Conservation (phyloP, 2,797 vertebrate species). For the Simalia tracyae region DNA sequence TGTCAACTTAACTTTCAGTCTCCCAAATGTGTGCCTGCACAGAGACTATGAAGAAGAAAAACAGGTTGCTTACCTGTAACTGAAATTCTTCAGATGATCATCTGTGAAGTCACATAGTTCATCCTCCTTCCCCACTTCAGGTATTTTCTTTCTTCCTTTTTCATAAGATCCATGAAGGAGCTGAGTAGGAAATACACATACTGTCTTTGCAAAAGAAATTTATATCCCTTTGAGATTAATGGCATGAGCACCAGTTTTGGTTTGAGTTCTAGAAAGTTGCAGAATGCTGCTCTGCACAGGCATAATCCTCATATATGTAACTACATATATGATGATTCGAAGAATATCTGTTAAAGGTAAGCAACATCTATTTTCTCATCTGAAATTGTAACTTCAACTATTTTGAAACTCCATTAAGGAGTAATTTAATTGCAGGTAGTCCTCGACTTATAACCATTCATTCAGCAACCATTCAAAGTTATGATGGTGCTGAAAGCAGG, state of each 20-base stretch:
- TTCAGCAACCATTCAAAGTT: no score
- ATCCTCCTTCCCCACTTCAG: conserved; percentile 5
- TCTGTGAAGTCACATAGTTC: conserved; percentile 9
- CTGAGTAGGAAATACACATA: conserved; percentile 6
- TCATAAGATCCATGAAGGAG: conserved; percentile 5
- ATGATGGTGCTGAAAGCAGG: no score
- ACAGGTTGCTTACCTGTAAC: conserved; percentile 1
- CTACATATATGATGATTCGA: conserved; percentile 1
- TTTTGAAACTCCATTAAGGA: not conserved
- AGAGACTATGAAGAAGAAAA: conserved; percentile 7
- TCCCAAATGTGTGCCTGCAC: not conserved
- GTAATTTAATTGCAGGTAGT: not conserved
- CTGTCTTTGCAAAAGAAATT: not conserved
- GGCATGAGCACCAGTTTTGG: not conserved
- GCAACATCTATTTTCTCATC: not conserved
- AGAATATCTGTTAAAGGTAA: not conserved
- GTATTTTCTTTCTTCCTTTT: conserved; percentile 7
- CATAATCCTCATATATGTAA: not conserved
- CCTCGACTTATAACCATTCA: no score
- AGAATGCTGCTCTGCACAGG: conserved; percentile 7
- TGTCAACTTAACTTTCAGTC: not conserved
- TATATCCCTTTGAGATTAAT: not conserved
- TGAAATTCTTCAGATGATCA: conserved; percentile 12
- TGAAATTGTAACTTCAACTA: not conserved
- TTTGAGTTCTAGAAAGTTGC: conserved; percentile 1